These are phyloP conservation scores for Hycleus phaleratus DNA, from an alignment of 1,140 invertebrate genomes.

Conservation along the genomic window DNA sequence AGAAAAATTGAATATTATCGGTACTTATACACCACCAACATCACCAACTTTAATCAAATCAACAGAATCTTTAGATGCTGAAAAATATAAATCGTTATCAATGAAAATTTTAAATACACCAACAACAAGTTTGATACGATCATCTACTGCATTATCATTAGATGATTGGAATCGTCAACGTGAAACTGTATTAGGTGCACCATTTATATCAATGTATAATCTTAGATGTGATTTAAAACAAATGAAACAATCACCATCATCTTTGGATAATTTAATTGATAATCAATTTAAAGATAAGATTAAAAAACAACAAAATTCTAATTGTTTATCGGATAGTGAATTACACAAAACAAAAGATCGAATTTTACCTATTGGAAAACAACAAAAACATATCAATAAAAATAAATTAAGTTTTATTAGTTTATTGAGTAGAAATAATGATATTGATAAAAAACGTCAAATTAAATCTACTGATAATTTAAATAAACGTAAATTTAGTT, in stretches of 20 bases:
- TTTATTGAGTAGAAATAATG: neutral
- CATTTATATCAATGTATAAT: slow-evolving; percentile 21
- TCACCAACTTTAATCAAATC: slow-evolving; percentile 19
- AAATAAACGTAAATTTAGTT: slow-evolving; percentile 7
- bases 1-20: slow-evolving; percentile 37
- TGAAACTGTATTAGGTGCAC: slow-evolving; percentile 30
- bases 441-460: neutral
- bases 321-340: slow-evolving; percentile 24
- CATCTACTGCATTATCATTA: slow-evolving; percentile 20
- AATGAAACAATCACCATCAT: slow-evolving; percentile 17
- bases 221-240: neutral
- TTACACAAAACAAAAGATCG: slow-evolving; percentile 7
- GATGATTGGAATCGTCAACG: slow-evolving; percentile 16
- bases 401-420: slow-evolving; percentile 7
- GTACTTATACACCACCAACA: slow-evolving; percentile 33
- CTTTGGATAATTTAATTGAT: neutral
- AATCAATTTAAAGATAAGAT: neutral
- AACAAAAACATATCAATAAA: neutral
- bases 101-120: neutral
- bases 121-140: slow-evolving; percentile 11
- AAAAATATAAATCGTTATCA: neutral
- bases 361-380: neutral
- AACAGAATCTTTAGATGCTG: neutral
- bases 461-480: neutral
- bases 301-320: neutral